Evolutionary conservation across 2,888 invertebrate genomes (phyloP), one percentile per base, ranked within the genome.

Genomic region (Campopleginae sp.): DNA sequence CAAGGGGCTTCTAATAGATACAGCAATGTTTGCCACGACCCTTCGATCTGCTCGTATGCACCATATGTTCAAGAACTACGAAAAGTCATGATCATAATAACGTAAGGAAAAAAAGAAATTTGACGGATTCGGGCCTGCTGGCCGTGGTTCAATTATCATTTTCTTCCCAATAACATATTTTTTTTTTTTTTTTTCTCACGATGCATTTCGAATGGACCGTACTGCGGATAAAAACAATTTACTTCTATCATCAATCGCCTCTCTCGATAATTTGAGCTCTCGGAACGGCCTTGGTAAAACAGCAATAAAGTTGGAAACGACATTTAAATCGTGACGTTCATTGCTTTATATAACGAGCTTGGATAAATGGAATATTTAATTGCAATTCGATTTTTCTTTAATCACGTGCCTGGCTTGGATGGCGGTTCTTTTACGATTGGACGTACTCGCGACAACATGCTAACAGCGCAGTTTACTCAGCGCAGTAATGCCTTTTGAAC

Each of bases 341-440:
- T 27, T 58, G 27, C 58, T 58, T 27, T 46, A 31, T 61, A 66
- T 46, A 72, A 27, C 65, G 51, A 78, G n/a, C 66, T 33, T 61
- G 46, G 14, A 72, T 54, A 84, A 86, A 85, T 86, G 63, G 77
- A 83, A 77, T 85, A 81, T 85, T 82, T 85, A 86, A 86, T 84
- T 84, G 71, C 84, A 42, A 46, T 70, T 85, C 63, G 78, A 81
- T 75, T 79, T 70, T 38, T 44, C 14, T 81, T 77, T 63, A 66
- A 72, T 63, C 77, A 82, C 71, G 44, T 75, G 44, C 79, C 80
- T 68, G 46, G 54, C 71, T 80, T 68, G 51, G 80, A 86, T 77
- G 74, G 78, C 70, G 51, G 19, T 27, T 80, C 71, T 82, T 33
- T 42, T 23, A 51, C 27, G 17, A 68, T 79, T 44, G 78, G 33